These are phyloP conservation scores for Calliphora vomitoria DNA, from an alignment of 2,888 invertebrate species.

Conservation along the genomic window DNA sequence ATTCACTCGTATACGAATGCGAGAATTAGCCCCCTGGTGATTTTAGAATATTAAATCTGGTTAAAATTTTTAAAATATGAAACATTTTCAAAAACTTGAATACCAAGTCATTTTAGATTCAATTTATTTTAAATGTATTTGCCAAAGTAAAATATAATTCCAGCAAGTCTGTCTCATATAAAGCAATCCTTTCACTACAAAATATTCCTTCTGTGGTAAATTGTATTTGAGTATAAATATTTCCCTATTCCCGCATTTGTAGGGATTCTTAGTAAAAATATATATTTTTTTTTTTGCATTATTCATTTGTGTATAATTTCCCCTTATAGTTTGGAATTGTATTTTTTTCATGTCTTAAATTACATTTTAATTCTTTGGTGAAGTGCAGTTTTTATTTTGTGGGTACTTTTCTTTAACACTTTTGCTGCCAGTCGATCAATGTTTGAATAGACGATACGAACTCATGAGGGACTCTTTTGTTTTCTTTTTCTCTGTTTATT, in stretches of 20 bases:
- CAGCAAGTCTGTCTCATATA: background rate
- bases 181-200: background rate
- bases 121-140: too few relatives aligned
- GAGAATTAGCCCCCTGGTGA: too few relatives aligned
- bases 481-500: conserved; percentile 3
- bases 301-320: conserved; percentile 15
- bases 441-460: background rate
- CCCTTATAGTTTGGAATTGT: conserved; percentile 43
- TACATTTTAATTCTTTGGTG: conserved; percentile 64
- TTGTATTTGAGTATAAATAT: conserved; percentile 17
- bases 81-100: too few relatives aligned
- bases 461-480: conserved; percentile 23
- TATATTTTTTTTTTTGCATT: conserved; percentile 31
- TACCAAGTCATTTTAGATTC: too few relatives aligned
- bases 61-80: too few relatives aligned
- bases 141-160: background rate
- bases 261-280: conserved; percentile 51
- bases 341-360: conserved; percentile 58
- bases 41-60: too few relatives aligned
- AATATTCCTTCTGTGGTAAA: background rate
- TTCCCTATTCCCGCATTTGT: conserved; percentile 64
- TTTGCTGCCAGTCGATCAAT: conserved; percentile 29
- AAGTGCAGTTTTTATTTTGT: conserved; percentile 30
- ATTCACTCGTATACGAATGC: too few relatives aligned
- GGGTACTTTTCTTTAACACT: conserved; percentile 28